These are phyloP conservation scores for Drosophila nasuta DNA, from an alignment of 1,140 invertebrate species.

Conservation along the genomic window DNA sequence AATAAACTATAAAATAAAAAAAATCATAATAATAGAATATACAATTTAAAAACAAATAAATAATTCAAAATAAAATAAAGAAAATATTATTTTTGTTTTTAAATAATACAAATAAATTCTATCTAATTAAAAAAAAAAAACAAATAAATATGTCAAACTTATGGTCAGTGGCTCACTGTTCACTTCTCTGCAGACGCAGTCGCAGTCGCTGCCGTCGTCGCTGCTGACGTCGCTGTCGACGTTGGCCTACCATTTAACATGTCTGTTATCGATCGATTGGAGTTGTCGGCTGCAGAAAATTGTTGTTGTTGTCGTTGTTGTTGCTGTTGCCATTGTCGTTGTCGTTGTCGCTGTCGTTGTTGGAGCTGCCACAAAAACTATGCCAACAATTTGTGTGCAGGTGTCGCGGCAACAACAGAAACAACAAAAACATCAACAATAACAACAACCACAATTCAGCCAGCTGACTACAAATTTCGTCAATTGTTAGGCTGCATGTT, in stretches of 20 bases:
- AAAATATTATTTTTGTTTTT: no score
- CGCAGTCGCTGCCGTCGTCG: background rate
- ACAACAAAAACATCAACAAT: slow-evolving; percentile 2
- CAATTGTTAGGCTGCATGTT: slow-evolving; percentile 46
- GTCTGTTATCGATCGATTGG: slow-evolving; percentile 51
- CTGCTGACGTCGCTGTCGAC: slow-evolving; percentile 10
- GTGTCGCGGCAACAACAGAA: slow-evolving; percentile 38
- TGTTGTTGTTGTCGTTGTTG: slow-evolving; percentile 23
- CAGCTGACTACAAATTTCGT: slow-evolving; percentile 26
- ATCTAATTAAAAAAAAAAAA: no score
- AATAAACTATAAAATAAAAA: no score
- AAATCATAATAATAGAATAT: no score
- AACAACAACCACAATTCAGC: background rate
- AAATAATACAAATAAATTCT: no score
- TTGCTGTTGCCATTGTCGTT: slow-evolving; percentile 5
- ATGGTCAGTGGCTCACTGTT: background rate
- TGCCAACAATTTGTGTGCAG: slow-evolving; percentile 57
- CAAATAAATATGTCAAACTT: no score
- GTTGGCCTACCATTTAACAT: slow-evolving; percentile 52
- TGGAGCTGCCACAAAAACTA: slow-evolving; percentile 43
- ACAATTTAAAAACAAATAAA: no score
- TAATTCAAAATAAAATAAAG: no score
- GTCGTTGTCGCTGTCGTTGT: slow-evolving; percentile 10
- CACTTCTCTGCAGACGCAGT: background rate
- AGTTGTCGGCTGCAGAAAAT: slow-evolving; percentile 32